Percentiles rank a stretch among this genome's conserved stretches.
Conservation (phyloP, 1,140 invertebrate species). For the Acyrthosiphon pisum region DNA sequence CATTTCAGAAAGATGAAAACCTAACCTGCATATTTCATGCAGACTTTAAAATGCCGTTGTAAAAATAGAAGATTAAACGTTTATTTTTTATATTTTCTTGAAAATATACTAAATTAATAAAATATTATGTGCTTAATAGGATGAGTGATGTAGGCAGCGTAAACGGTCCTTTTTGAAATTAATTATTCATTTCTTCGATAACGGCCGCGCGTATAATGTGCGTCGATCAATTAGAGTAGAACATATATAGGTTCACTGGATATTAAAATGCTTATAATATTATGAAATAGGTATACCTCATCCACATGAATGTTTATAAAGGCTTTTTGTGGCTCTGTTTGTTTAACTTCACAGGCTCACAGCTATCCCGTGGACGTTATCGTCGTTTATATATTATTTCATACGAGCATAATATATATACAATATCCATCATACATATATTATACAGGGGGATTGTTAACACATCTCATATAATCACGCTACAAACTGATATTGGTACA, state of each 20-base stretch:
- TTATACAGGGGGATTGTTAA: neutral
- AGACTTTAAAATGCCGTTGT: neutral
- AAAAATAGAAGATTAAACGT: neutral
- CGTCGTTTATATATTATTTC: neutral
- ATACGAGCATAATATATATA: neutral
- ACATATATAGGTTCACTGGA: neutral
- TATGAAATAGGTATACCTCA: neutral
- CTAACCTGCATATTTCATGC: too few relatives aligned
- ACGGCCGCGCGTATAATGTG: neutral
- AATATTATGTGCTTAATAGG: neutral
- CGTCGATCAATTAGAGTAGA: neutral
- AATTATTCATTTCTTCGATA: constrained; percentile 31
- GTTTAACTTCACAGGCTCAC: neutral
- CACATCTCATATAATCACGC: neutral
- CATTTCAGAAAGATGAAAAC: too few relatives aligned
- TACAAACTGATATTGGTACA: neutral
- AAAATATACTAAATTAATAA: neutral
- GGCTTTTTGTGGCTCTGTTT: neutral
- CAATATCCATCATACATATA: neutral
- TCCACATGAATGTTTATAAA: constrained; percentile 2
- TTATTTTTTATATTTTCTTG: neutral
- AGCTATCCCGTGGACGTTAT: neutral
- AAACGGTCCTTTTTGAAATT: neutral
- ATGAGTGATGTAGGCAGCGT: neutral
- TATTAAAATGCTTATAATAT: neutral